These are phyloP conservation scores for Tachina lurida DNA, from an alignment of 2,888 invertebrate genomes.

Conservation along the genomic window DNA sequence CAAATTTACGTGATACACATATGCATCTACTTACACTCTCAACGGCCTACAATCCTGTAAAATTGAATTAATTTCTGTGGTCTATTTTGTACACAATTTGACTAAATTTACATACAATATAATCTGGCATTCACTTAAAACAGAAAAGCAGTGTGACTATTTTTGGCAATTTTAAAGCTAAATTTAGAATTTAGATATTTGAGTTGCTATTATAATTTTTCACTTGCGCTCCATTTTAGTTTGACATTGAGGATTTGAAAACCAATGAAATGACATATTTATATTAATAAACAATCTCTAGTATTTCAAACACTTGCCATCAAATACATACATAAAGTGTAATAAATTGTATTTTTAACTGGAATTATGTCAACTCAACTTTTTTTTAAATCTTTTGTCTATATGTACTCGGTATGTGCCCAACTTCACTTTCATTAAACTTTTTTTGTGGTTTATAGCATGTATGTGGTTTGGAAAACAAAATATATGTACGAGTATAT, in stretches of 20 bases:
- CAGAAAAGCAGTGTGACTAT: too few species aligned
- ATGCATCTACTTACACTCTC: too few species aligned
- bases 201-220: too few species aligned
- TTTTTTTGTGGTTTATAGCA: neutral
- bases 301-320: neutral
- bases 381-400: neutral
- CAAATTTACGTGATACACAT: too few species aligned
- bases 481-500: too few species aligned
- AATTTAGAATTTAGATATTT: too few species aligned
- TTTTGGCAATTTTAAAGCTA: too few species aligned
- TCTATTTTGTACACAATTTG: slow-evolving; percentile 52
- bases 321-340: neutral
- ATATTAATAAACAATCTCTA: neutral
- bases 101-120: slow-evolving; percentile 14
- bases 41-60: too few species aligned
- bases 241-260: too few species aligned
- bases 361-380: neutral
- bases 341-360: neutral
- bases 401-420: neutral
- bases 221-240: too few species aligned
- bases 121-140: neutral
- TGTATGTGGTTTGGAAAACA: neutral
- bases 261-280: neutral
- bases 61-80: slow-evolving; percentile 58
- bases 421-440: neutral